Evolutionary conservation across 2,113 vertebrate genomes (phyloP).

Genomic region (Willisornis vidua): DNA sequence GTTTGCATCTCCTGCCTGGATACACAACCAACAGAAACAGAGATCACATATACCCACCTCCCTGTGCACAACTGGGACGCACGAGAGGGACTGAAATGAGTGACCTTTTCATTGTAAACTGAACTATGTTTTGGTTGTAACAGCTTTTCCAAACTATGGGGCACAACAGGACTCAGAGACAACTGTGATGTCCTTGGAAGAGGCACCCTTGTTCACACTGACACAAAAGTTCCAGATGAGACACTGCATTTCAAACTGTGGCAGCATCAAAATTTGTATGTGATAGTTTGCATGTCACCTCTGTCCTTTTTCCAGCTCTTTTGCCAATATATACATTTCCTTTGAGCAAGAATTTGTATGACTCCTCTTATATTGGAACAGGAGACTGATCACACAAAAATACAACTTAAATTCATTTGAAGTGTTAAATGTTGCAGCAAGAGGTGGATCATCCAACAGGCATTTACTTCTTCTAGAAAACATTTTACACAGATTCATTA

Average conservation of each 20-base stretch:
- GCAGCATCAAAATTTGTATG: not conserved
- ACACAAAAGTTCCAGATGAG: not conserved
- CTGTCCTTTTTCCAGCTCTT: not conserved
- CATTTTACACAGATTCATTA: not conserved
- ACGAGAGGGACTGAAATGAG: not conserved
- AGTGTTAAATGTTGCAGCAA: not conserved
- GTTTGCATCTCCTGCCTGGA: not conserved
- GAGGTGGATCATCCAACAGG: not conserved
- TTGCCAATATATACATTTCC: not conserved
- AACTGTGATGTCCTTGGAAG: not conserved
- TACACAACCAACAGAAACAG: not conserved
- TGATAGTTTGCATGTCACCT: not conserved
- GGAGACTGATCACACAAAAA: not conserved
- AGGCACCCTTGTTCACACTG: not conserved
- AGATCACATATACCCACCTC: not conserved
- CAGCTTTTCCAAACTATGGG: not conserved
- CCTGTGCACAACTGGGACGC: not conserved
- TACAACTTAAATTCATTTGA: not conserved
- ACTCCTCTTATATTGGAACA: not conserved
- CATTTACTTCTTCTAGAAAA: not conserved
- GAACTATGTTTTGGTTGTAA: not conserved
- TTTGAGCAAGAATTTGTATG: not conserved
- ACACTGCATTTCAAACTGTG: not conserved
- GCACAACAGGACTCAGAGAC: not conserved
- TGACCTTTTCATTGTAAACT: not conserved